These are phyloP conservation scores for Papilio xuthus DNA, from an alignment of 1,140 invertebrate genomes.

Conservation along the genomic window DNA sequence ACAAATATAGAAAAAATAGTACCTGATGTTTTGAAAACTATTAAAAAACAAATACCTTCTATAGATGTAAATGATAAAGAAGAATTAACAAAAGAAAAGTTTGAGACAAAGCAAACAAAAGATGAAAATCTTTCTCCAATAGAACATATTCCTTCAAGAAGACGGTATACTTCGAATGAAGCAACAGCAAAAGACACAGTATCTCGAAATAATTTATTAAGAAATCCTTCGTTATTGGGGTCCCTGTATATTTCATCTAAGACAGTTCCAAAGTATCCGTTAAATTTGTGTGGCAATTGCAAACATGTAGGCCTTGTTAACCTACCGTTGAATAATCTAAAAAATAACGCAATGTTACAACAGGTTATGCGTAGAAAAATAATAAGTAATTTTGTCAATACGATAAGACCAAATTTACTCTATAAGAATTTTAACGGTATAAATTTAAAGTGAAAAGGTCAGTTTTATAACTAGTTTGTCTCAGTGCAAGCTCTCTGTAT, in stretches of 20 bases:
- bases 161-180: conserved; percentile 6
- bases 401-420: background rate
- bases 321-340: background rate
- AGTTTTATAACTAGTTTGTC: background rate
- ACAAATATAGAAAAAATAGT: background rate
- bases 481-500: background rate
- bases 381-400: conserved; percentile 3
- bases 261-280: background rate
- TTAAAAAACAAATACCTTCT: background rate
- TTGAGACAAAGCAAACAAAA: background rate
- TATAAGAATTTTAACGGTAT: background rate
- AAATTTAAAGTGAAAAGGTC: background rate
- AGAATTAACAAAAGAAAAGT: background rate
- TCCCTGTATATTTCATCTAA: background rate
- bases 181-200: background rate
- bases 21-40: background rate
- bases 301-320: conserved; percentile 6
- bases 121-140: background rate
- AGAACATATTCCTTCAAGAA: background rate
- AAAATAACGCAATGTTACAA: background rate
- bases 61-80: background rate
- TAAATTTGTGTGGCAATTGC: conserved; percentile 18
- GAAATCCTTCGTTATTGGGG: background rate
- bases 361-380: background rate
- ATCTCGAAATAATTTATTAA: background rate